A percentile compares a stretch with the other conserved stretches of the same genome.
Conservation (phyloP, 2,113 vertebrate genomes). For the Eretmochelys imbricata region DNA sequence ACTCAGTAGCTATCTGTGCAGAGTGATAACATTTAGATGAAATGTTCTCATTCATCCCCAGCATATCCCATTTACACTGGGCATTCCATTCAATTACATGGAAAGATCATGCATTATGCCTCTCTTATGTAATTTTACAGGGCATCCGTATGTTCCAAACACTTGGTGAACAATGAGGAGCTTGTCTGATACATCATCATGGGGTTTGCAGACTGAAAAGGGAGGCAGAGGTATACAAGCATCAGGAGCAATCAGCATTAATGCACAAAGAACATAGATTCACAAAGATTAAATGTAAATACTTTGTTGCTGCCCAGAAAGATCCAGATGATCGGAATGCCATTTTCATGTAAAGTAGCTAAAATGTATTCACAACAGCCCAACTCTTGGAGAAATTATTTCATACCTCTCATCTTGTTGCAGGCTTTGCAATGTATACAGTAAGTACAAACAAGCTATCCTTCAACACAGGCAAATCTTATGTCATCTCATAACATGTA, state of each 20-base stretch:
- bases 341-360: neutral
- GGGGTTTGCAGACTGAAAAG: neutral
- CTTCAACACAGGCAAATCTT: neutral
- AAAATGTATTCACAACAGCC: neutral
- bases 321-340: neutral
- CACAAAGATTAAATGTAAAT: neutral
- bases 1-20: neutral
- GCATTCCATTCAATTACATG: neutral
- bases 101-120: neutral
- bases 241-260: neutral
- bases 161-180: neutral
- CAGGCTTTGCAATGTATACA: neutral
- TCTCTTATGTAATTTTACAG: neutral
- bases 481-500: too few species aligned
- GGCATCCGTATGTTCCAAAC: neutral
- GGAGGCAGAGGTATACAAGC: neutral
- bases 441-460: neutral
- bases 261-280: neutral
- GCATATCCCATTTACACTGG: neutral
- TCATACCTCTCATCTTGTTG: neutral
- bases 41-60: neutral
- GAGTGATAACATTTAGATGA: neutral
- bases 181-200: neutral
- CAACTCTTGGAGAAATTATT: neutral
- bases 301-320: neutral